Evolutionary conservation across 1,140 invertebrate species (phyloP).

Genomic region (Sarcophaga bullata): DNA sequence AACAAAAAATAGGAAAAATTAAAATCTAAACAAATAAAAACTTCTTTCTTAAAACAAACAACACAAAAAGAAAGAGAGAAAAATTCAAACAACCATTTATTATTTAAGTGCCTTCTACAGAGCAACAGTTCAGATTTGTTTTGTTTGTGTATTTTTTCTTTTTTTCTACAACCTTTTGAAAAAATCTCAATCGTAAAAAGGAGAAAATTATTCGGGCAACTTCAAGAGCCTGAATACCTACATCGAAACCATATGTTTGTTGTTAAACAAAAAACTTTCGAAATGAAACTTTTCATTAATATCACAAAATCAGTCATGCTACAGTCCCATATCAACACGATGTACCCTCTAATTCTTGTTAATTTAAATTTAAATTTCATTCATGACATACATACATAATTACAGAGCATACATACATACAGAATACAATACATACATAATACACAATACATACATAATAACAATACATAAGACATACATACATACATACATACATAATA

Average conservation of each 20-base stretch:
- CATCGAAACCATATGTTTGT: not conserved
- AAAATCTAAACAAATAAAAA: slow-evolving; percentile 6
- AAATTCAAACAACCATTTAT: not conserved
- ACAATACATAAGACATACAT: no score
- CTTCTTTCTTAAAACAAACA: not conserved
- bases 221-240: slow-evolving; percentile 9
- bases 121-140: not conserved
- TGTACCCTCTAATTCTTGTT: not conserved
- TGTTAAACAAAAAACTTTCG: not conserved
- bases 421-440: no score
- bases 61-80: no score
- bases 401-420: no score
- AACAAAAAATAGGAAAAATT: not conserved
- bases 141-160: not conserved
- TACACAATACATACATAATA: no score
- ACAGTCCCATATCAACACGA: not conserved
- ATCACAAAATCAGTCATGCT: not conserved
- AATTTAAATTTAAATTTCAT: no score
- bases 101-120: not conserved
- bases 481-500: no score
- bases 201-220: no score
- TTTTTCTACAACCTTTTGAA: not conserved
- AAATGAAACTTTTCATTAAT: not conserved
- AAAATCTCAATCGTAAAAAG: no score
- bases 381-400: no score